phyloP scores from a whole-genome alignment of 2,113 vertebrate genomes.

The Ia io region DNA sequence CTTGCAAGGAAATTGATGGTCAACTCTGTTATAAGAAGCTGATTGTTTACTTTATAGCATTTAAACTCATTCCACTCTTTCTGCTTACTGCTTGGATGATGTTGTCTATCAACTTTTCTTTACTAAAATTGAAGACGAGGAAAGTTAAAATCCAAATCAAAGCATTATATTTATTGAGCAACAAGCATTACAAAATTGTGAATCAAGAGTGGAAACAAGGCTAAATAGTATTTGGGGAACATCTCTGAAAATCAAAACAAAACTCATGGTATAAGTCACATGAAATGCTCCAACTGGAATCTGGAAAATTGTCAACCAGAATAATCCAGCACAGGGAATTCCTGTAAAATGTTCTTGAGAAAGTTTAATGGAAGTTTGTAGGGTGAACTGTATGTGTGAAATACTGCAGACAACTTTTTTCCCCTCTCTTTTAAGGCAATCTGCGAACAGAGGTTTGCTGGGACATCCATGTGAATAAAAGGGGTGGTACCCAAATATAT shows the following conservation, averaged over 20 bases:
- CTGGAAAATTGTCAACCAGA: neutral
- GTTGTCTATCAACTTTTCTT: neutral
- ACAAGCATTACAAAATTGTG: neutral
- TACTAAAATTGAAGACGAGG: neutral
- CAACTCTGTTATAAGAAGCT: neutral
- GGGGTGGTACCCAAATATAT: neutral
- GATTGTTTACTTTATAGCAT: neutral
- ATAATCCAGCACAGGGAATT: neutral
- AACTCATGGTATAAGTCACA: neutral
- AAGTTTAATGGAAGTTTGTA: neutral
- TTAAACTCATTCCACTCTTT: neutral
- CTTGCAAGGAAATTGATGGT: neutral
- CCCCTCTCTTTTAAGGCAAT: neutral
- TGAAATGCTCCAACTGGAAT: neutral
- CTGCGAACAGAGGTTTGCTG: neutral
- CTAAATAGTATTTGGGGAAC: neutral
- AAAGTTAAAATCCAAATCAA: neutral
- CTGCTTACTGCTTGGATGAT: neutral
- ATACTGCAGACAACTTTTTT: neutral
- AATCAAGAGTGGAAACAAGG: neutral
- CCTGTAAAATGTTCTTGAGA: neutral
- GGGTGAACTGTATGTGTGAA: neutral
- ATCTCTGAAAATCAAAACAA: neutral
- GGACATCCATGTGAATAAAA: neutral
- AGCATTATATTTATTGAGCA: neutral